These are phyloP conservation scores for Antigone vipio DNA, from an alignment of 2,113 vertebrate genomes.

Conservation along the genomic window DNA sequence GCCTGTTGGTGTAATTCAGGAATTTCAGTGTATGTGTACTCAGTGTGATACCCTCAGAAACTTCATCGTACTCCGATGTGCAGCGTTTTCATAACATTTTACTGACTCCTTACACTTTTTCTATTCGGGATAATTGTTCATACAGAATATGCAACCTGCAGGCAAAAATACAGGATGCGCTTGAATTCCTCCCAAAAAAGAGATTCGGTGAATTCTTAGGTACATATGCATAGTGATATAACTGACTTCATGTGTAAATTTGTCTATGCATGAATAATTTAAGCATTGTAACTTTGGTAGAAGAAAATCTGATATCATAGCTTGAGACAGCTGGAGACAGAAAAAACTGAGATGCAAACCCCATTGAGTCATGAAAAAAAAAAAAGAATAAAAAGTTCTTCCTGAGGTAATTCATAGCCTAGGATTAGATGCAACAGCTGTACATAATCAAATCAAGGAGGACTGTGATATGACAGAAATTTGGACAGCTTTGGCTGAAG, in stretches of 20 bases:
- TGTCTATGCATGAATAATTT: background rate
- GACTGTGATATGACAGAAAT: background rate
- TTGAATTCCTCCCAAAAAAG: background rate
- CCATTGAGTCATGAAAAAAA: background rate
- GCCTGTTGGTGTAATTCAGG: background rate
- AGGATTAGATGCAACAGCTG: background rate
- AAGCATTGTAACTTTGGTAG: background rate
- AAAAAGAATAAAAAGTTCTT: background rate
- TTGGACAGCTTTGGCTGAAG: background rate
- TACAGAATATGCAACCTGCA: background rate
- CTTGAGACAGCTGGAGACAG: background rate
- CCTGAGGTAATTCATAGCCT: background rate
- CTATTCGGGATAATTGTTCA: slow-evolving; percentile 1
- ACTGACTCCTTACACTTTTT: slow-evolving; percentile 2
- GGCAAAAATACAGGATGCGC: background rate
- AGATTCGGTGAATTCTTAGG: background rate
- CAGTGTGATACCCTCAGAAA: background rate
- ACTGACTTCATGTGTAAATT: background rate
- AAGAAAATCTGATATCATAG: background rate
- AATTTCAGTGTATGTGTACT: background rate
- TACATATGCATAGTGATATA: background rate
- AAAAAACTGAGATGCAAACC: background rate
- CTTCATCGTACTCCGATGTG: background rate
- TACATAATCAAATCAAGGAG: background rate
- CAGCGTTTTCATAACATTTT: background rate